Evolutionary conservation across 2,797 vertebrate species (phyloP).

Genomic region (Enteromius thamalakanensis): DNA sequence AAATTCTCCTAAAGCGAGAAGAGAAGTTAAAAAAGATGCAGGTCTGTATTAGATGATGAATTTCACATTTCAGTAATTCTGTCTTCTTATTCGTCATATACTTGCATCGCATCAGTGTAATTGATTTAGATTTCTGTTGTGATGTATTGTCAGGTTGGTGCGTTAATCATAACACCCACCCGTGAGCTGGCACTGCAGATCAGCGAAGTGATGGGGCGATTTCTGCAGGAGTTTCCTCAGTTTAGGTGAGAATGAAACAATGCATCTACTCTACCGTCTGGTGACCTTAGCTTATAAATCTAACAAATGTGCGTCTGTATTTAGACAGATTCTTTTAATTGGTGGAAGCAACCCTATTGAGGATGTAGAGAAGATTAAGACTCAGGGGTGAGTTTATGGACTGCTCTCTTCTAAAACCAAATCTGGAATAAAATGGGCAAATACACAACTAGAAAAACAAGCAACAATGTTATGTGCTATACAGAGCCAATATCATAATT

Average conservation of each 20-base stretch:
- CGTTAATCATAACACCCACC: constrained; percentile 92
- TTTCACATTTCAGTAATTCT: background rate
- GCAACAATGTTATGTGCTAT: background rate
- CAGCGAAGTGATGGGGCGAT: constrained; percentile 86
- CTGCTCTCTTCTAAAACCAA: background rate
- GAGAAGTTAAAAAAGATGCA: constrained; percentile 92
- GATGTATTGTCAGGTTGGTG: constrained; percentile 83
- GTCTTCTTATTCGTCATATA: background rate
- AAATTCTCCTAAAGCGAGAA: constrained; percentile 90
- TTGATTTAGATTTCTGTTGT: background rate
- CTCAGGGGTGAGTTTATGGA: constrained; percentile 78
- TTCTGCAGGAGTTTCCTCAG: constrained; percentile 85
- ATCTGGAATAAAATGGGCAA: background rate
- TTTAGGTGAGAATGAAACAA: constrained; percentile 79
- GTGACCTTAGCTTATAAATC: background rate
- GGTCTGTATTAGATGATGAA: constrained; percentile 69
- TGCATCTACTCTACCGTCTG: background rate
- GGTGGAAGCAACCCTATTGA: constrained; percentile 94
- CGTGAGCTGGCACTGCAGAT: constrained; percentile 94
- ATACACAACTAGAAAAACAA: background rate
- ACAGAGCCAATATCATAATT: constrained; percentile 91
- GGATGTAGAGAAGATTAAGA: constrained; percentile 90
- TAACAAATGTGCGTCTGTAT: constrained; percentile 41
- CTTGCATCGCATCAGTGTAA: background rate
- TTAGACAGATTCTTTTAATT: constrained; percentile 92